Evolutionary conservation across 1,140 invertebrate species (phyloP), one percentile per base, ranked within the genome.

Genomic region (Drosophila truncata): DNA sequence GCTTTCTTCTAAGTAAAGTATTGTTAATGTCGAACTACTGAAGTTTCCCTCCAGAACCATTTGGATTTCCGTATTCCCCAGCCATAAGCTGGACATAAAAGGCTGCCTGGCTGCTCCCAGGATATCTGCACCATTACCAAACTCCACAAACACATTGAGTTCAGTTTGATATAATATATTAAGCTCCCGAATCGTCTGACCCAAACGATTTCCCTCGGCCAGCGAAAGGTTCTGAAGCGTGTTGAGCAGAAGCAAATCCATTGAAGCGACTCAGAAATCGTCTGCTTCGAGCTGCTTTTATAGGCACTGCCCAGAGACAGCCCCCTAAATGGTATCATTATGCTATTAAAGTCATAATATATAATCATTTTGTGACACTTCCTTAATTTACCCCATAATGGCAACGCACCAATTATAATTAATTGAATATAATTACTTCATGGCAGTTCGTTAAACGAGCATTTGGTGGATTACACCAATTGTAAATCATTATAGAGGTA

Each of bases 81-180:
- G 8, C 42, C 66, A 60, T 0, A 86, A 25, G 3, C 35, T 73
- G 0, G 83, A 71, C 25, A 65, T 3, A 0, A 9, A 25, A 11
- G 52, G 13, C 14, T 54, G 49, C 2, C 29, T 27, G 6, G 20
- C 37, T 27, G 47, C 37, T 18, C 59, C 18, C 14, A 77, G 39
- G 23, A 31, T 44, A 23, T 77, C 49, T 0, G 54, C 66, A 4
- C 49, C 54, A 16, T 71, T 41, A 0, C 67, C 72, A 55, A 83
- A 80, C 5, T 80, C 72, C 14, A 87, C 11, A 52, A 73, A 80
- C 9, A 78, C 69, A 64, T 88, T 88, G 0, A 87, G 33, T 25
- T 78, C 72, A 20, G 55, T 52, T 13, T 27, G 14, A 23, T 80
- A 83, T n/a, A 82, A 42, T 2, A 5, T 10, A 39, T 86, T 86